phyloP scores from a whole-genome alignment of 2,888 invertebrate genomes.

The Drepanosiphum platanoidis region DNA sequence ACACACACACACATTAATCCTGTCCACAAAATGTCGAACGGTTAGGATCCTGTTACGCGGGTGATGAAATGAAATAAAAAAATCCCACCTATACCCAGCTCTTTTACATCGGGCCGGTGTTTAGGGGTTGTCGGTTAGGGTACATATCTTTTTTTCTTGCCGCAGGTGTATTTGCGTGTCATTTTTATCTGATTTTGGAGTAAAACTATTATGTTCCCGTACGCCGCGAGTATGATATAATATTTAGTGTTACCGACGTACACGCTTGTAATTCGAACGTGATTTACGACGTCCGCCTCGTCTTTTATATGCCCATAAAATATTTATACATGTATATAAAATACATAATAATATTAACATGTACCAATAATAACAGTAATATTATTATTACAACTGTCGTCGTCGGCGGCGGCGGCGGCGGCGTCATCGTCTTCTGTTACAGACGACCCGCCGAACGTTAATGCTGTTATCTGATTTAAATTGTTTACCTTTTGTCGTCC shows the following conservation, averaged over 20 bases:
- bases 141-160: neutral
- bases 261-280: neutral
- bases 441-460: neutral
- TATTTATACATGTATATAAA: neutral
- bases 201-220: neutral
- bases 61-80: too few relatives aligned
- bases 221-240: neutral
- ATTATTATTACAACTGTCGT: neutral
- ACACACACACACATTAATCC: too few relatives aligned
- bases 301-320: neutral
- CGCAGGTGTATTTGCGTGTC: neutral
- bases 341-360: neutral
- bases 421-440: neutral
- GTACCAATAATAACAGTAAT: neutral
- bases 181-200: neutral
- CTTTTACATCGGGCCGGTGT: too few relatives aligned
- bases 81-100: too few relatives aligned
- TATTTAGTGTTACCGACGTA: neutral
- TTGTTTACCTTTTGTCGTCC: too few relatives aligned
- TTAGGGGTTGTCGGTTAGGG: too few relatives aligned
- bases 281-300: neutral
- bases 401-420: too few relatives aligned
- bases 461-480: too few relatives aligned
- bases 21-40: too few relatives aligned
- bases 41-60: too few relatives aligned